Conservation (phyloP, 2,797 vertebrate species). For the Sibirionetta formosa region DNA sequence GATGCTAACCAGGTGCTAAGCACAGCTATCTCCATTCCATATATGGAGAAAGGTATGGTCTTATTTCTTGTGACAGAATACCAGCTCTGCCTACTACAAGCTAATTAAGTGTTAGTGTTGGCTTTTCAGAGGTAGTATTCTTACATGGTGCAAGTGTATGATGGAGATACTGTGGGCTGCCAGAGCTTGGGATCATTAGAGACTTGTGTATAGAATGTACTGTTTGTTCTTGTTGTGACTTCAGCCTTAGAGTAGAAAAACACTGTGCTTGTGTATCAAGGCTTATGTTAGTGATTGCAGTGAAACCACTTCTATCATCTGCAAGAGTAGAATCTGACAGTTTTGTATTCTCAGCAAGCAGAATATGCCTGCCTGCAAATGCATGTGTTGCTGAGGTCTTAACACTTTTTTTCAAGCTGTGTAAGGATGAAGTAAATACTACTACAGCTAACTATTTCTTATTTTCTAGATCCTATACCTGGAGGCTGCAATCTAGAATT, state of each 20-base stretch:
- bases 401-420: not conserved
- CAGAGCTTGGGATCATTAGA: not conserved
- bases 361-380: not conserved
- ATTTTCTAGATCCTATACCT: constrained; percentile 91
- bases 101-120: not conserved
- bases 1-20: constrained; percentile 78
- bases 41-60: constrained; percentile 84
- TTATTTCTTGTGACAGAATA: not conserved
- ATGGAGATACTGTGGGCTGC: not conserved
- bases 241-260: not conserved
- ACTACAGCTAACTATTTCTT: not conserved
- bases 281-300: not conserved
- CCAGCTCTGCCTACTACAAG: not conserved
- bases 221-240: not conserved
- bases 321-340: not conserved
- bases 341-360: not conserved
- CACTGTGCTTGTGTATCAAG: not conserved
- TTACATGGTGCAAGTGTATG: fast-evolving
- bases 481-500: constrained; percentile 94
- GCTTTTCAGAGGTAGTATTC: not conserved
- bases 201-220: not conserved
- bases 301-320: not conserved
- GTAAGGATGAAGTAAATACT: not conserved
- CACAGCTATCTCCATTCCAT: constrained; percentile 88
- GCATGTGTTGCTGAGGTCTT: not conserved